Percentiles rank a stretch among this genome's conserved stretches.
Evolutionary conservation across 2,888 invertebrate genomes (phyloP).

Genomic region (Drosophila prolongata): DNA sequence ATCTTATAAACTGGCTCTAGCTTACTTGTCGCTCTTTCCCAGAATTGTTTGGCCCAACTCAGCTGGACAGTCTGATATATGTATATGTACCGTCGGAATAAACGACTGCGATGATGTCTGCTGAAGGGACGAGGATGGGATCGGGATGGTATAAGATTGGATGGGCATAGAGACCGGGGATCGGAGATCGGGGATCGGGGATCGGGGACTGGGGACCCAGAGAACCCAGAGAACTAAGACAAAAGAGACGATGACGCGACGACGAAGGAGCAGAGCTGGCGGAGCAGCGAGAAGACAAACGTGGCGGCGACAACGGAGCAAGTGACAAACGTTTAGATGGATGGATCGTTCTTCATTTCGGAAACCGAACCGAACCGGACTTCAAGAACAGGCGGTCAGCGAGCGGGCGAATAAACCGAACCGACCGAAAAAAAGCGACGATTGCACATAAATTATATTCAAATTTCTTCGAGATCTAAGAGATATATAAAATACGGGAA

Average conservation of each 20-base stretch:
- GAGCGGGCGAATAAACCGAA: constrained; percentile 52
- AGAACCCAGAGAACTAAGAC: constrained; percentile 19
- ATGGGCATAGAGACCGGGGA: neutral
- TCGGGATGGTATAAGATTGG: constrained; percentile 1
- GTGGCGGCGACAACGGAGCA: constrained; percentile 74
- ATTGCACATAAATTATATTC: constrained; percentile 82
- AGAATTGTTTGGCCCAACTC: constrained; percentile 19
- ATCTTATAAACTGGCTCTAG: constrained; percentile 9
- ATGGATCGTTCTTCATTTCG: constrained; percentile 73
- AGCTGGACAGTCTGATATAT: constrained; percentile 64
- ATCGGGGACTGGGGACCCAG: too few species aligned
- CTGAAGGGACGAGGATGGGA: constrained; percentile 10
- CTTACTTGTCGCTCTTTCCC: constrained; percentile 16
- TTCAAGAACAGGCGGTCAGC: constrained; percentile 17
- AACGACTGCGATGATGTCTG: constrained; percentile 62
- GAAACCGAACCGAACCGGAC: constrained; percentile 8
- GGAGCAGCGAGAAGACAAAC: constrained; percentile 69
- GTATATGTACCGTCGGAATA: constrained; percentile 47
- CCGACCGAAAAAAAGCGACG: constrained; percentile 74
- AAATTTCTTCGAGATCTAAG: constrained; percentile 78
- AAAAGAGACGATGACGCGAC: constrained; percentile 39
- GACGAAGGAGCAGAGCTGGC: constrained; percentile 72
- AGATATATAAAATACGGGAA: constrained; percentile 75
- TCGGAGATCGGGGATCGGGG: neutral
- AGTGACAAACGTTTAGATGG: constrained; percentile 79